A percentile compares a stretch with the other conserved stretches of the same genome.
Evolutionary conservation across 2,797 vertebrate genomes (phyloP).

Genomic region (Squalus acanthias): DNA sequence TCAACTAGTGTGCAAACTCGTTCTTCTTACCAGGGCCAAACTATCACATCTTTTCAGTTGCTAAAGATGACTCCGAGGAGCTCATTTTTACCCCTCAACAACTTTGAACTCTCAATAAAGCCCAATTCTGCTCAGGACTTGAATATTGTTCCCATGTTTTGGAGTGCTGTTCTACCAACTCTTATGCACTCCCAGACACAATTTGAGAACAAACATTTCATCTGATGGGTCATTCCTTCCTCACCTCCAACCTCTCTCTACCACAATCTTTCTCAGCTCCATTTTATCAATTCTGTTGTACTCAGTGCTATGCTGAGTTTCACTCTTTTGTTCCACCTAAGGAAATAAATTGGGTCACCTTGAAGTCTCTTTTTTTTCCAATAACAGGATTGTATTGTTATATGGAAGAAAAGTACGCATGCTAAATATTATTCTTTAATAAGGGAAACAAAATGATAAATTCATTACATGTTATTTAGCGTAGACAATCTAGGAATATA

Average conservation of each 20-base stretch:
- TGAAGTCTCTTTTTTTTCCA: neutral
- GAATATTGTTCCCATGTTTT: neutral
- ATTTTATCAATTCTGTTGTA: neutral
- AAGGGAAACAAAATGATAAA: neutral
- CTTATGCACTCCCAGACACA: neutral
- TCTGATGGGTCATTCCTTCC: neutral
- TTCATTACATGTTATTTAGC: neutral
- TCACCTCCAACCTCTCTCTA: neutral
- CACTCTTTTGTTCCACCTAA: neutral
- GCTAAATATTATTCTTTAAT: neutral
- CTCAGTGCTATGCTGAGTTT: neutral
- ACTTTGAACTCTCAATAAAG: neutral
- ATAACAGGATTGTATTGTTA: neutral
- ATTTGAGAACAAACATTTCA: neutral
- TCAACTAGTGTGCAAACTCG: neutral
- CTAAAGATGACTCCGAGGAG: neutral
- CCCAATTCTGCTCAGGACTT: neutral
- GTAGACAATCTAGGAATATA: neutral
- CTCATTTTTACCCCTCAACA: neutral
- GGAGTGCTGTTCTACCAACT: neutral
- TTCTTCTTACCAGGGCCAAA: neutral
- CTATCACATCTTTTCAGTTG: neutral
- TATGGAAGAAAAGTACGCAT: neutral
- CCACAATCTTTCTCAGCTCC: neutral
- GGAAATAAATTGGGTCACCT: neutral